Evolutionary conservation across 2,113 vertebrate species (phyloP).

Genomic region (Gasterosteus aculeatus): DNA sequence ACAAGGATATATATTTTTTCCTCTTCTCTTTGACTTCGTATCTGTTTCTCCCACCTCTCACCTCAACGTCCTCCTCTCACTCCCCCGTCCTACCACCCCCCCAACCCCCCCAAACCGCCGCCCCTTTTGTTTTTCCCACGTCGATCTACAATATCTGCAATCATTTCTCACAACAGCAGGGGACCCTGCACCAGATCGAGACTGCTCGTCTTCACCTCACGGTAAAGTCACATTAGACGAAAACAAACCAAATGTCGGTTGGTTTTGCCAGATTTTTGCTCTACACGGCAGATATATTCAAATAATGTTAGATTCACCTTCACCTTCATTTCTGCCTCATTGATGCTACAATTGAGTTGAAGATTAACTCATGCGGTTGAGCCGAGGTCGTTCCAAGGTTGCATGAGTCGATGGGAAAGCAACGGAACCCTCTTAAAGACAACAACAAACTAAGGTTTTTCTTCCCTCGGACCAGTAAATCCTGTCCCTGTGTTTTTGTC

Average conservation of each 20-base stretch:
- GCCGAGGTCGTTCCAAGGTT: conserved; percentile 59
- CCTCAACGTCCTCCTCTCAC: not conserved
- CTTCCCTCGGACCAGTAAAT: conserved; percentile 59
- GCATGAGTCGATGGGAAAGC: conserved; percentile 17
- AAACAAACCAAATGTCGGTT: not conserved
- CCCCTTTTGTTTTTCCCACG: not conserved
- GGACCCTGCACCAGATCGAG: not conserved
- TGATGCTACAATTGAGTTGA: not conserved
- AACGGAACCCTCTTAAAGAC: conserved; percentile 21
- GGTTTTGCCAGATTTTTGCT: not conserved
- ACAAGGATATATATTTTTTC: conserved; percentile 75
- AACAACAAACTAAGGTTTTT: conserved; percentile 51
- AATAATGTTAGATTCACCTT: not conserved
- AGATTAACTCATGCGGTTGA: conserved; percentile 11
- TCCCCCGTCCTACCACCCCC: not conserved
- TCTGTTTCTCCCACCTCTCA: conserved; percentile 39
- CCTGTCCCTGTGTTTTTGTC: conserved; percentile 67
- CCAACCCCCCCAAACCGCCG: not conserved
- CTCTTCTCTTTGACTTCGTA: conserved; percentile 40
- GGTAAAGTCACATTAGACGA: not conserved
- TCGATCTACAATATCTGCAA: not conserved
- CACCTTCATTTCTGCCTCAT: not conserved
- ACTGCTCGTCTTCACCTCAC: not conserved
- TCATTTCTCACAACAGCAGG: not conserved
- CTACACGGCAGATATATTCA: not conserved